Base-by-base conservation (phyloP, 2,888 invertebrate species). In the Microctonus brassicae region DNA sequence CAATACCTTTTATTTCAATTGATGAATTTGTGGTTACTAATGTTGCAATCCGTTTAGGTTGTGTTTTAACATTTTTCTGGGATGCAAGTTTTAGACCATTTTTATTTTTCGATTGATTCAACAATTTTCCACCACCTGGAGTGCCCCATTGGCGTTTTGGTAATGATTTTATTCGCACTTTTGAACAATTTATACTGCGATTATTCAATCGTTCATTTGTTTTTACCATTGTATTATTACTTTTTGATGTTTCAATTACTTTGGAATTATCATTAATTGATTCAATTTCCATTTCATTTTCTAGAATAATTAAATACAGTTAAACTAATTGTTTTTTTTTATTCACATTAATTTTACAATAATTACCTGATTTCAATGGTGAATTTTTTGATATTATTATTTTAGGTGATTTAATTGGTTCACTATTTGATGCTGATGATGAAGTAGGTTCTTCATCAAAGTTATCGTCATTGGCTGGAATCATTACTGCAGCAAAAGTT, bases 381-480 rank as follows among this genome's bases (percentile, higher is more conserved):
- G 17, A 6, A 7, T 47, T 17, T 47, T 26, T 6, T 24, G 57
- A 52, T 55, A 24, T 22, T 7, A 26, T 7, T 55, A 22, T 10
- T 22, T n/a, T n/a, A 26, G 57, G 6, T 57, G 57, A 26, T 24
- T 47, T 17, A 6, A 47, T 47, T 47, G 47, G 20, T 20, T 47
- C 20, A 34, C 33, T 34, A 17, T 58, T 58, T 24, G 24, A 17
- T 3, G 17, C 17, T 47, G 47, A 17, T 4, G 47, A 47, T 47
- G 47, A 55, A 55, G 55, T 55, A 1, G 55, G 13, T 24, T 22
- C 11, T 22, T 5, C 55, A 13, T 55, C 55, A 55, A 1, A 33
- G 33, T 47, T 17, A 20, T 58, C 58, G n/a, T 58, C 58, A 34
- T n/a, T 58, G n/a, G 58, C 3, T 34, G 58, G 58, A 58, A 58